These are phyloP conservation scores for Bergia puertoricense DNA, from an alignment of 92 coral and sea anemone genomes.

Conservation along the genomic window DNA sequence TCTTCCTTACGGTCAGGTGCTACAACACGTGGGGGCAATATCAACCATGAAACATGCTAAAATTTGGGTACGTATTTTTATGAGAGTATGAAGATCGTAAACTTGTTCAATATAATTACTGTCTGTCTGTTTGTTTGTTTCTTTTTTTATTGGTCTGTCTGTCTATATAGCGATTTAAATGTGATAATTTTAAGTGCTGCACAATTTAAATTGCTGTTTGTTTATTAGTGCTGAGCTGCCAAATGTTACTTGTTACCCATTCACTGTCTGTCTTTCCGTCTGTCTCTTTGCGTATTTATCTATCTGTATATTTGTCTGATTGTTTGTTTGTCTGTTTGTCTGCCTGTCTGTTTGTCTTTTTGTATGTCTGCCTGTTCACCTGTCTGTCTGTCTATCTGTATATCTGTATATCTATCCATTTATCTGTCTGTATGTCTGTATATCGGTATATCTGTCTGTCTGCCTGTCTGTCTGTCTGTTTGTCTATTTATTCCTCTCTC, in stretches of 20 bases:
- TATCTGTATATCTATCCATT: neutral
- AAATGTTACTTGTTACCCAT: no score
- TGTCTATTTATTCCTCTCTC: no score
- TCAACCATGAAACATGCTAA: constrained; percentile 47
- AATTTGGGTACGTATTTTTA: constrained; percentile 76
- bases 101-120: neutral
- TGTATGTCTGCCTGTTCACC: no score
- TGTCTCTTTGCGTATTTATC: no score
- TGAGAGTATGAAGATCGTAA: neutral
- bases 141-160: no score
- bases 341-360: neutral
- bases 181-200: no score
- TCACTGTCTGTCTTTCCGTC: neutral
- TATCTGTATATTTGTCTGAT: neutral
- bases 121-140: neutral
- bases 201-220: no score
- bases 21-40: constrained; percentile 48
- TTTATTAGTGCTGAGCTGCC: no score
- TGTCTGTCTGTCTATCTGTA: neutral
- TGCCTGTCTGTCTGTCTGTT: neutral
- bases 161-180: no score
- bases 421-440: neutral
- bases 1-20: constrained; percentile 62
- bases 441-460: no score
- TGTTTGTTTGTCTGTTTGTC: neutral